Evolutionary conservation across 1,140 invertebrate species (phyloP), one percentile per base, ranked within the genome.

Genomic region (Zaprionus davidi): DNA sequence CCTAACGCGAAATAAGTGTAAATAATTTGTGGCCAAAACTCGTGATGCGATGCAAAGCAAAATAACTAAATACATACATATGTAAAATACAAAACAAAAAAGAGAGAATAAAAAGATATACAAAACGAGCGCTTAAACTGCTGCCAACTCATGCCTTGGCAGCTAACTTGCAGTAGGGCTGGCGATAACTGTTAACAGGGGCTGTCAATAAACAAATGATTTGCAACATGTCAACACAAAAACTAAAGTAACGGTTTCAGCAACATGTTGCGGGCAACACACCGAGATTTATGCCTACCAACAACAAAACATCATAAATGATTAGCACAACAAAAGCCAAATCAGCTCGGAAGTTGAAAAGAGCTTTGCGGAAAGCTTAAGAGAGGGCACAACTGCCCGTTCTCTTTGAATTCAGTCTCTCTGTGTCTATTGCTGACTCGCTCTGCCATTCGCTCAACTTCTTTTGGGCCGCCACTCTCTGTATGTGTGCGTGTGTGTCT

Each of bases 241-340:
- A 17, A 78, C 81, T 65, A 75, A 59, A 59, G 15, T 51, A 12
- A 31, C 26, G 5, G 38, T n/a, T 2, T 41, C 74, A 15, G 79
- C 38, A 75, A 73, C 81, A 79, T 84, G 63, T 44, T 71, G 78
- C 74, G 26, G n/a, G 71, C 62, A 72, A 78, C 78, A 85, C 68
- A 71, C 69, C 60, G 55, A 76, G 60, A 53, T 59, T 22, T 51
- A 38, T 63, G 46, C 31, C 34, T 15, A 3, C 67, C 44, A 5
- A 55, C 28, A 12, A n/a, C 24, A 5, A n/a, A 9, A 22, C 1
- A 17, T 17, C 41, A 44, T 26, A 13, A 20, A n/a, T 17, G 20
- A 38, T 65, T 65, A 26, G 17, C 22, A 46, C 53, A 67, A 38
- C 22, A 56, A 24, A 28, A 15, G 12, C 9, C 26, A 58, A 31